phyloP scores from a whole-genome alignment of 2,888 invertebrate genomes.

The Mimumesa dahlbomi region DNA sequence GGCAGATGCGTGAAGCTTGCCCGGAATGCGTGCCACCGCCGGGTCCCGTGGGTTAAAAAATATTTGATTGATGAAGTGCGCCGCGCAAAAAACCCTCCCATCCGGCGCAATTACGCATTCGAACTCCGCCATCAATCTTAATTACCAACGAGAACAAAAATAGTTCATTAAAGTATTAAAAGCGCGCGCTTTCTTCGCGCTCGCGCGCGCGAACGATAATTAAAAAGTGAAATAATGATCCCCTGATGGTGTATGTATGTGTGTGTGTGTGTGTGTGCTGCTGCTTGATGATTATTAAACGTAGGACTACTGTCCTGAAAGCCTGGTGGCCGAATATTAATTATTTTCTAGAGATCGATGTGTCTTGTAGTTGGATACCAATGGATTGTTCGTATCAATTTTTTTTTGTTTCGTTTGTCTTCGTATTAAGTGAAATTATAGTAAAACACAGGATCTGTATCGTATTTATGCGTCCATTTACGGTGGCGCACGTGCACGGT shows the following conservation, averaged over 20 bases:
- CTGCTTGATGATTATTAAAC: too few relatives aligned
- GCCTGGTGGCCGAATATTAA: too few relatives aligned
- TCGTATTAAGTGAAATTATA: constrained; percentile 17
- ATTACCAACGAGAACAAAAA: constrained; percentile 59
- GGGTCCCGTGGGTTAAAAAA: constrained; percentile 42
- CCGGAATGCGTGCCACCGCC: constrained; percentile 57
- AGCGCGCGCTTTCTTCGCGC: constrained; percentile 51
- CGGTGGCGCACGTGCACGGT: constrained; percentile 24
- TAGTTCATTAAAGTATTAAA: constrained; percentile 65
- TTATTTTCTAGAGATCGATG: too few relatives aligned
- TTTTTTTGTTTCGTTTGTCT: too few relatives aligned
- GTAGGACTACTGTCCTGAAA: too few relatives aligned
- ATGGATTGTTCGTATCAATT: too few relatives aligned
- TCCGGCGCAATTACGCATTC: constrained; percentile 66
- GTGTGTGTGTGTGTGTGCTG: too few relatives aligned
- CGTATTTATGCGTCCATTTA: constrained; percentile 21
- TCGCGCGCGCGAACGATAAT: constrained; percentile 55
- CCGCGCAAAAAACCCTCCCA: constrained; percentile 48
- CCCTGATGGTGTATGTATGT: too few relatives aligned
- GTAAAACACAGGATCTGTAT: too few relatives aligned
- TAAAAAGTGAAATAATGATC: constrained; percentile 56
- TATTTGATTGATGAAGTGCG: constrained; percentile 65
- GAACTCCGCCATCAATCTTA: constrained; percentile 66
- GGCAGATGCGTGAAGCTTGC: constrained; percentile 53
- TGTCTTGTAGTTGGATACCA: too few relatives aligned